Percentiles rank a stretch among this genome's conserved stretches.
These are phyloP conservation scores for Neoscelio sp. DNA, from an alignment of 2,888 invertebrate genomes.

Conservation along the genomic window DNA sequence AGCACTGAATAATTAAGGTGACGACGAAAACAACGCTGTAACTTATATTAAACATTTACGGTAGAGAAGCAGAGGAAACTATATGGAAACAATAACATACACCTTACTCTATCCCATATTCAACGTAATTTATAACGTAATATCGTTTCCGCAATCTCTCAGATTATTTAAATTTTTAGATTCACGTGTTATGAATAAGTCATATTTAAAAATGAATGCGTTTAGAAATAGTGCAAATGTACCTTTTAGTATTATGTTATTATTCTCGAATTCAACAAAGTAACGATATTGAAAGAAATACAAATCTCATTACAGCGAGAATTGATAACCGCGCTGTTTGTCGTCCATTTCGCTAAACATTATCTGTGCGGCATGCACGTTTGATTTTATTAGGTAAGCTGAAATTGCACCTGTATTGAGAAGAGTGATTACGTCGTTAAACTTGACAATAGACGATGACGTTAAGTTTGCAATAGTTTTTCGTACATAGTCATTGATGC, in stretches of 20 bases:
- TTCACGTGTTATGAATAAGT: conserved; percentile 20
- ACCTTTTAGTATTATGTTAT: conserved; percentile 22
- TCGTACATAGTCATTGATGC: conserved; percentile 11
- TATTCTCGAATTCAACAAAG: conserved; percentile 14
- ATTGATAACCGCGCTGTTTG: conserved; percentile 23
- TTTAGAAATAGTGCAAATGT: conserved; percentile 7
- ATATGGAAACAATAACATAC: conserved; percentile 54
- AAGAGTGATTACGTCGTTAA: conserved; percentile 47
- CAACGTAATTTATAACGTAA: conserved; percentile 47
- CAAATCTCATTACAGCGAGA: conserved; percentile 44
- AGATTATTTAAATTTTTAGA: conserved; percentile 48
- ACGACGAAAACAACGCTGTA: conserved; percentile 49
- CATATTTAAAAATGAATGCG: conserved; percentile 27
- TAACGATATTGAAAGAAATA: conserved; percentile 22
- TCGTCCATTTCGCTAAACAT: conserved; percentile 20
- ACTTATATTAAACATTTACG: conserved; percentile 57
- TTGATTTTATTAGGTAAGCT: conserved; percentile 49
- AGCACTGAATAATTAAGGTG: conserved; percentile 41
- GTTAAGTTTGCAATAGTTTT: conserved; percentile 42
- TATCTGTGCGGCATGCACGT: conserved; percentile 23
- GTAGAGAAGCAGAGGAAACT: conserved; percentile 39
- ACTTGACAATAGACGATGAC: conserved; percentile 34
- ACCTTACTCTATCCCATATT: conserved; percentile 51
- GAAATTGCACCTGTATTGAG: conserved; percentile 34
- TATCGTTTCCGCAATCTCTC: conserved; percentile 41